Percentiles rank a stretch among this genome's conserved stretches.
These are phyloP conservation scores for Tigriopus japonicus DNA, from an alignment of 1,140 invertebrate species.

Conservation along the genomic window DNA sequence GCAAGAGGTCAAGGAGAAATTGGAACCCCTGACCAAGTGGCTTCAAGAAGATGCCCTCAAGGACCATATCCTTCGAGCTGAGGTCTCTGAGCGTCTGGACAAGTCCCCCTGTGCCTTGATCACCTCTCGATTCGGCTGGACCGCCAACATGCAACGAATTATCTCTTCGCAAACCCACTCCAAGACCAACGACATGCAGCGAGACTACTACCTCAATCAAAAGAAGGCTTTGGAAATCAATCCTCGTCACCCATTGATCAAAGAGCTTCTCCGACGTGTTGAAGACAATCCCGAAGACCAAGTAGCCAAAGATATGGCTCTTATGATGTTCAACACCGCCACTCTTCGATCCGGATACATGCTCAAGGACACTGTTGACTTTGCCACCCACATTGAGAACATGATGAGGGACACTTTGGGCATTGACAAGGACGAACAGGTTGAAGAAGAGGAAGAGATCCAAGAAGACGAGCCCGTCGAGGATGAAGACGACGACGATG, in stretches of 20 bases:
- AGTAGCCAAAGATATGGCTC: constrained; percentile 63
- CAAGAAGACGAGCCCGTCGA: constrained; percentile 18
- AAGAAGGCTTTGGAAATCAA: constrained; percentile 98
- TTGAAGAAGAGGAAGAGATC: constrained; percentile 23
- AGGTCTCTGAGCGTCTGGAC: constrained; percentile 70
- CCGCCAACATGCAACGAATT: constrained; percentile 50
- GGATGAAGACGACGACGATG: constrained; percentile 19
- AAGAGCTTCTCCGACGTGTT: constrained; percentile 66
- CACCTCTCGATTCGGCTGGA: constrained; percentile 54
- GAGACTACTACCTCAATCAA: constrained; percentile 73
- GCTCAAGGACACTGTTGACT: constrained; percentile 62
- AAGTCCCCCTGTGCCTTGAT: constrained; percentile 89
- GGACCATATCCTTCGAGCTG: constrained; percentile 57
- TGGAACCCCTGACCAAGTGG: constrained; percentile 82
- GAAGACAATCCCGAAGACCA: constrained; percentile 56
- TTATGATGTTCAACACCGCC: constrained; percentile 71
- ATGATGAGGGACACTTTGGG: constrained; percentile 63
- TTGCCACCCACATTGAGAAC: constrained; percentile 67
- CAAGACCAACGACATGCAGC: constrained; percentile 39
- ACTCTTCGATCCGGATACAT: constrained; percentile 38
- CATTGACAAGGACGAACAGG: constrained; percentile 53
- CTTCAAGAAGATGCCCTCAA: constrained; percentile 65
- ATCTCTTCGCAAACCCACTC: constrained; percentile 46
- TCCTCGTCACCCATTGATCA: constrained; percentile 85
- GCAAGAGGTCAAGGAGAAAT: constrained; percentile 56